These are phyloP conservation scores for Argyresthia goedartella DNA, from an alignment of 2,888 invertebrate species.

Conservation along the genomic window DNA sequence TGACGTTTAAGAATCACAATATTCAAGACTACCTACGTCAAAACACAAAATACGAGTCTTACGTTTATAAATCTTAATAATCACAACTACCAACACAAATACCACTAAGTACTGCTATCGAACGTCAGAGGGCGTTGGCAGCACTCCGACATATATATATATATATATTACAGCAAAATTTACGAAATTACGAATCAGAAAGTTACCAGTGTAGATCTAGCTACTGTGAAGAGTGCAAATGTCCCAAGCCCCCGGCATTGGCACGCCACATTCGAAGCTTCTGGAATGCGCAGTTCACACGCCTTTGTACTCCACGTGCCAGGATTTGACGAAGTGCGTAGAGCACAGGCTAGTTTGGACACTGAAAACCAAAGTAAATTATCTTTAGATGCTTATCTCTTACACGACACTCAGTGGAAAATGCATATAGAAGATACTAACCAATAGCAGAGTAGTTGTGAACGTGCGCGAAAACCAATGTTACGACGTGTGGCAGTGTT, in stretches of 20 bases:
- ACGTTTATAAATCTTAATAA: too few species aligned
- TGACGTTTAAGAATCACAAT: too few species aligned
- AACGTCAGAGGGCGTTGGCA: too few species aligned
- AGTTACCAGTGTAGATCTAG: slow-evolving; percentile 48
- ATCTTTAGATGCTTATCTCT: neutral
- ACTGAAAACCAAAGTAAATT: slow-evolving; percentile 20
- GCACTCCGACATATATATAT: too few species aligned
- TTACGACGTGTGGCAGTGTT: slow-evolving; percentile 44
- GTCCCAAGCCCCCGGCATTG: slow-evolving; percentile 52
- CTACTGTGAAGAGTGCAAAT: slow-evolving; percentile 47
- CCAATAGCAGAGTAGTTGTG: slow-evolving; percentile 53
- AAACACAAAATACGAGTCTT: too few species aligned
- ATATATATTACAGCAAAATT: neutral
- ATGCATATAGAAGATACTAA: slow-evolving; percentile 19
- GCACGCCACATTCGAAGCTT: slow-evolving; percentile 42
- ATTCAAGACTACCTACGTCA: too few species aligned
- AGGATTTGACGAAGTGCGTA: slow-evolving; percentile 58
- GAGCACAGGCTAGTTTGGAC: slow-evolving; percentile 47
- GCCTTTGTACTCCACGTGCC: slow-evolving; percentile 52
- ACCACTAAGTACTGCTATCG: too few species aligned
- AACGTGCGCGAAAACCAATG: slow-evolving; percentile 44
- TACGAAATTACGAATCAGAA: neutral
- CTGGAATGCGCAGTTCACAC: slow-evolving; percentile 51
- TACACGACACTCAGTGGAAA: neutral
- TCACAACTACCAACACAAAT: too few species aligned